A percentile compares a stretch with the other conserved stretches of the same genome.
Evolutionary conservation across 2,113 vertebrate genomes (phyloP).

Genomic region (Hippoglossus stenolepis): DNA sequence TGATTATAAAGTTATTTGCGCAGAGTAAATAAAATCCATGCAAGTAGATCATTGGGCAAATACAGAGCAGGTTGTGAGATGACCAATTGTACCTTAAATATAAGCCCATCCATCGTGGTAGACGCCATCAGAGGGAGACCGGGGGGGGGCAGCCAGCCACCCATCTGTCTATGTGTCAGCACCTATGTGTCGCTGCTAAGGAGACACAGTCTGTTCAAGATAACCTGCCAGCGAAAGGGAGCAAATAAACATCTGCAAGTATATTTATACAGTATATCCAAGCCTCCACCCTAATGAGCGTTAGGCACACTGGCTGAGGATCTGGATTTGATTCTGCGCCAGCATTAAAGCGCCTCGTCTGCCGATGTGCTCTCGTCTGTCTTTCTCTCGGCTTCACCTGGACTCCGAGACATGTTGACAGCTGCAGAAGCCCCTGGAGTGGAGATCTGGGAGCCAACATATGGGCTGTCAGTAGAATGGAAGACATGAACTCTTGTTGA

Average conservation of each 20-base stretch:
- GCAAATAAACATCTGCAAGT: conserved; percentile 78
- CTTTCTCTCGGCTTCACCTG: conserved; percentile 54
- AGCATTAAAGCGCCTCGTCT: conserved; percentile 84
- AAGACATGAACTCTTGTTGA: conserved; percentile 42
- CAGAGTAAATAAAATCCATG: conserved; percentile 52
- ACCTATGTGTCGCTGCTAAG: conserved; percentile 70
- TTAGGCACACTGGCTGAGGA: conserved; percentile 53
- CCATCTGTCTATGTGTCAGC: conserved; percentile 80
- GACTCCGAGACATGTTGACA: conserved; percentile 81
- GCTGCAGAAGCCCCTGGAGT: conserved; percentile 75
- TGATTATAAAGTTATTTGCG: conserved; percentile 65
- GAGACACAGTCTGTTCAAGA: conserved; percentile 69
- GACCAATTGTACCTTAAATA: conserved; percentile 69
- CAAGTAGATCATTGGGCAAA: conserved; percentile 54
- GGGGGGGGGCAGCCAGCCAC: conserved; percentile 53
- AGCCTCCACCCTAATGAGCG: conserved; percentile 65
- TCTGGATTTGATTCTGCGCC: conserved; percentile 72
- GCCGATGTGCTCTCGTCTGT: conserved; percentile 70
- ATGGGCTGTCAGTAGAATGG: conserved; percentile 64
- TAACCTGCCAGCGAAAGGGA: conserved; percentile 70
- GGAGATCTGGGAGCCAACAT: conserved; percentile 67
- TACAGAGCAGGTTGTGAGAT: conserved; percentile 54
- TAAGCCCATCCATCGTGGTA: conserved; percentile 71
- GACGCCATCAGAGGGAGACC: conserved; percentile 61
- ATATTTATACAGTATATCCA: conserved; percentile 69